Conservation (phyloP, 1,140 invertebrate species). For the Zaprionus capensis region DNA sequence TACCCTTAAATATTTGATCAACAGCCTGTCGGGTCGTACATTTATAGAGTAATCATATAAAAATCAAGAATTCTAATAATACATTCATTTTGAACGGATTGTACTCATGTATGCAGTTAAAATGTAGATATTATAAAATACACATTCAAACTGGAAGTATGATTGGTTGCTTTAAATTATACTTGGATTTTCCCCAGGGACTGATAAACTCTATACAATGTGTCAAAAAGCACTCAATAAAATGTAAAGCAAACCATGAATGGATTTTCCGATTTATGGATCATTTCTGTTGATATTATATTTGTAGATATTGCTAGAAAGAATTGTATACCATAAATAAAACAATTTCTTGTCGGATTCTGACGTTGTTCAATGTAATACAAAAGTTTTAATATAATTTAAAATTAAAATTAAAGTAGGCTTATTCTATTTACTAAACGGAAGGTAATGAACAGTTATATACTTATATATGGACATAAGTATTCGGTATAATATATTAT, state of each 20-base stretch:
- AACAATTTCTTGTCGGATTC: too few species aligned
- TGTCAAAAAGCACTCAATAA: not conserved
- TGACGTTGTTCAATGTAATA: too few species aligned
- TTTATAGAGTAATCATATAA: not conserved
- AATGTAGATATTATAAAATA: not conserved
- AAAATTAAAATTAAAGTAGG: too few species aligned
- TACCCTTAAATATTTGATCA: conserved; percentile 55
- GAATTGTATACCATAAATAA: too few species aligned
- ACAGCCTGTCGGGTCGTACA: not conserved
- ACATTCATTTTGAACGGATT: not conserved
- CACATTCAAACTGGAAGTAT: not conserved
- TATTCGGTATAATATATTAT: too few species aligned
- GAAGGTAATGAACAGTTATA: too few species aligned
- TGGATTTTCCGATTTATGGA: not conserved
- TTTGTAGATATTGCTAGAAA: too few species aligned
- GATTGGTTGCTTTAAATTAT: not conserved
- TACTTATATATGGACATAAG: too few species aligned
- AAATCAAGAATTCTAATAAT: not conserved
- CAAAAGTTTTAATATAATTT: too few species aligned
- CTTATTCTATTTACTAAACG: too few species aligned
- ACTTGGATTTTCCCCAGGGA: not conserved
- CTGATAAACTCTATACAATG: not conserved
- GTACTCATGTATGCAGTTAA: not conserved
- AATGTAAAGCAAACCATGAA: not conserved
- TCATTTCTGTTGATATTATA: not conserved